Evolutionary conservation across 2,888 invertebrate genomes (phyloP), one percentile per base, ranked within the genome.

Genomic region (Lasioglossum zephyrum): DNA sequence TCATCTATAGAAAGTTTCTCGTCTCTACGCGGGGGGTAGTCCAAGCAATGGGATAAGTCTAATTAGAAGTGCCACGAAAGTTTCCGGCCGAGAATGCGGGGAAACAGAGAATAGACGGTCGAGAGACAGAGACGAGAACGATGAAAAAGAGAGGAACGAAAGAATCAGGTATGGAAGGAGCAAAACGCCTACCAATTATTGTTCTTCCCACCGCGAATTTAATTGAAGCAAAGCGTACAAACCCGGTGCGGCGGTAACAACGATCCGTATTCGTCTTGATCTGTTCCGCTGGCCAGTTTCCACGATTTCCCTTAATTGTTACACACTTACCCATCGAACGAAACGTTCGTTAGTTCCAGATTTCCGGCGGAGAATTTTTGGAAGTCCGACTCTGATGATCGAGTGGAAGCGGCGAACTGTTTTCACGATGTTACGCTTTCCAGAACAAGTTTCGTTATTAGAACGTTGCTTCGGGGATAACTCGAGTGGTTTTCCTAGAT

Each of bases 131-230:
- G 41, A 53, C 53, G 18, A 18, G 44, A 44, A 13, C 44, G 77
- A 16, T n/a, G 60, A 63, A 49, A 76, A 75, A 41, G 70, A 39
- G 39, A 5, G 49, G n/a, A 70, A 41, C 4, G 18, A 39, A 36
- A 41, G 47, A 26, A 60, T 13, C 74, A 11, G 70, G 26, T 13
- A 44, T 22, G 36, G 26, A 53, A 47, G 73, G 47, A 16, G 60
- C 47, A 81, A 85, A 85, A 82, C 82, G 87, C 80, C 73, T 78
- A 66, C 77, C 78, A 85, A 88, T 91, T 89, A 85, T 90, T 90
- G 84, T 90, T 90, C 91, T 82, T 86, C 73, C 85, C 79, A 49
- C 79, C 81, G 80, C 79, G 84, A 89, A 91, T 88, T 91, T 87
- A 91, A 90, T 88, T 88, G 86, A 82, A 73, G 60, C 78, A 44